Base-by-base conservation (phyloP, 2,888 invertebrate genomes). In the Schrankia costaestrigalis region DNA sequence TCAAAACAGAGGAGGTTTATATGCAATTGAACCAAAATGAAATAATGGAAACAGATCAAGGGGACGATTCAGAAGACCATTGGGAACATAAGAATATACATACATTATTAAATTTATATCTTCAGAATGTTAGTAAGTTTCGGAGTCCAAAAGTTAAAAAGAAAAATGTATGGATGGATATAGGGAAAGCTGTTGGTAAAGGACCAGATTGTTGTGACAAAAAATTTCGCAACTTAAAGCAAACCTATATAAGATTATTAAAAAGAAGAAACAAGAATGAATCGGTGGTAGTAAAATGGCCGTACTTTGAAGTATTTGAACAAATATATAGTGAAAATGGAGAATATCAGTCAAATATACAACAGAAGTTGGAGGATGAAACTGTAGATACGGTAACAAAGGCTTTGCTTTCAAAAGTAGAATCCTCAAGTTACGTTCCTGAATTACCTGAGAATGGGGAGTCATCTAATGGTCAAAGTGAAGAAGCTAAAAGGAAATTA, bases 171-270 rank as follows among this genome's bases (percentile, higher is more conserved):
- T 87, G 87, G 87, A 59, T 71, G 1, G 80, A 84, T 6, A 82
- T 86, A 15, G 67, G 74, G 1, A 67, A 66, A 27, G 68, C 65
- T 1, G 67, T 86, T 1, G 81, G 80, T 0, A 82, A 83, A 56
- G 69, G 74, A 1, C 80, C 86, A 1, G 81, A 84, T 6, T 68
- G 73, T 30, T 87, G 86, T 50, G 85, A 86, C 42, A 86, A 84
- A 45, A 87, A 87, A 47, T 86, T 86, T 50, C 66, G 87, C 35
- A 87, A 87, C 53, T 56, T 87, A 24, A 87, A 87, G 54, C 77
- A 78, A 48, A 87, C 86, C 3, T 87, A 86, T 42, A 63, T 86
- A 9, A 63, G 87, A 41, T 47, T 86, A 38, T 51, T 87, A 1
- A 81, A 78, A 43, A 87, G 82, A 52, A 80, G 76, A 32, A 78